These are phyloP conservation scores for Prinia subflava DNA, from an alignment of 2,113 vertebrate genomes.

Conservation along the genomic window DNA sequence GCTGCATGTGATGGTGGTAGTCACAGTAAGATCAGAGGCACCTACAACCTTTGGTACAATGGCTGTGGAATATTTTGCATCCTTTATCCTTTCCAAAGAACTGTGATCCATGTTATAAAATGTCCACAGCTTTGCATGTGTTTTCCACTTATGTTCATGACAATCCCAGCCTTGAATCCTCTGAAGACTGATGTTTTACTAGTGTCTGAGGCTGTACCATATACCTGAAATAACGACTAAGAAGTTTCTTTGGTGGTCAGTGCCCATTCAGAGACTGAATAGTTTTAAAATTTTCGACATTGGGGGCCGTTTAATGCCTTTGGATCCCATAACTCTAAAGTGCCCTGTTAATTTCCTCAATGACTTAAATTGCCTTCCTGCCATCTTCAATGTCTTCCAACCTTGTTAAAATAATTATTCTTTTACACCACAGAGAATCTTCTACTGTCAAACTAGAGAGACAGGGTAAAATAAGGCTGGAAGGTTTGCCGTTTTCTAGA, in stretches of 20 bases:
- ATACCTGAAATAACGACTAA: background rate
- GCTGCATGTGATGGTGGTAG: background rate
- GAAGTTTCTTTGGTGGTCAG: background rate
- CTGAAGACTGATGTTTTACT: background rate
- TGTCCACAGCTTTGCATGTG: background rate
- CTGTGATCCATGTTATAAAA: background rate
- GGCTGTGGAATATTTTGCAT: background rate
- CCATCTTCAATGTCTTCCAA: background rate
- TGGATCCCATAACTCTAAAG: background rate
- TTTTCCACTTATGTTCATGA: background rate
- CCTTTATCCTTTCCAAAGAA: background rate
- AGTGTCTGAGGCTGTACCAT: background rate
- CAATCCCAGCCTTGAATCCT: background rate
- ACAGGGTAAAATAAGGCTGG: accelerated
- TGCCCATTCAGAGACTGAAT: background rate
- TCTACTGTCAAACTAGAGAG: background rate
- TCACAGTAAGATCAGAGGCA: background rate
- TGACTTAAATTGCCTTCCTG: background rate
- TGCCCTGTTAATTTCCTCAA: background rate
- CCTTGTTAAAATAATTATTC: background rate
- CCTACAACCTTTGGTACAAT: background rate
- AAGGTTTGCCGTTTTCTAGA: background rate
- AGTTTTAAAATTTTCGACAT: background rate
- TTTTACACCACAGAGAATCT: background rate
- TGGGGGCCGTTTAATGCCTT: background rate